Percentiles rank a stretch among this genome's conserved stretches.
These are phyloP conservation scores for Nomada flava DNA, from an alignment of 2,888 invertebrate species.

Conservation along the genomic window DNA sequence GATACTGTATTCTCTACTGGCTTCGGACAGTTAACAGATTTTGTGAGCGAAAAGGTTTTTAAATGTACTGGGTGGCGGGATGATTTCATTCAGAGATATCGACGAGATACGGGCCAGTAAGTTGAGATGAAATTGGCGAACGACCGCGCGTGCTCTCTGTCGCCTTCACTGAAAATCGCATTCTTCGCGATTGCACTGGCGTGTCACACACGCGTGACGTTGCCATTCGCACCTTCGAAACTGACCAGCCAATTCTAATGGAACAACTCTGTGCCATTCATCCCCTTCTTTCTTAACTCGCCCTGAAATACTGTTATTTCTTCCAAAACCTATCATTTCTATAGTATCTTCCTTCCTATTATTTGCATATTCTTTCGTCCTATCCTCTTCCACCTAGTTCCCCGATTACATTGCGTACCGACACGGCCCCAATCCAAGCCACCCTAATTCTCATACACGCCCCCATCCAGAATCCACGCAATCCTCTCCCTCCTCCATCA, in stretches of 20 bases:
- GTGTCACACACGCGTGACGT: constrained; percentile 27
- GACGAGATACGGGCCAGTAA: constrained; percentile 45
- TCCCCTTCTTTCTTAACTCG: background rate
- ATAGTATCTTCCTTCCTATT: too few species aligned
- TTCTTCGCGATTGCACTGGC: constrained; percentile 58
- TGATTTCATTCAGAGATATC: constrained; percentile 57
- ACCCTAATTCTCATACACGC: too few species aligned
- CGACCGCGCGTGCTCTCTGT: constrained; percentile 16
- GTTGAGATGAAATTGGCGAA: constrained; percentile 47
- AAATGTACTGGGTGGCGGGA: background rate
- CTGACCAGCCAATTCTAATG: constrained; percentile 17
- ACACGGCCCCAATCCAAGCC: too few species aligned
- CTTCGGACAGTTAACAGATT: too few species aligned
- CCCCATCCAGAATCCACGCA: too few species aligned
- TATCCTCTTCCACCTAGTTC: background rate
- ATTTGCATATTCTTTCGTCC: too few species aligned
- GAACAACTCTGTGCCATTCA: background rate
- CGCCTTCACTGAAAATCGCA: constrained; percentile 35
- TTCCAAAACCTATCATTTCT: too few species aligned
- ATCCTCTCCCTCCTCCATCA: too few species aligned
- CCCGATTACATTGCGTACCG: background rate
- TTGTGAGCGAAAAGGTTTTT: background rate
- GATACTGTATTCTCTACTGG: too few species aligned
- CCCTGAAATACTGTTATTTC: background rate
- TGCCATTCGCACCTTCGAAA: constrained; percentile 26